A percentile compares a stretch with the other conserved stretches of the same genome.
Evolutionary conservation across 2,113 vertebrate genomes (phyloP).

Genomic region (Oceanodroma tethys): DNA sequence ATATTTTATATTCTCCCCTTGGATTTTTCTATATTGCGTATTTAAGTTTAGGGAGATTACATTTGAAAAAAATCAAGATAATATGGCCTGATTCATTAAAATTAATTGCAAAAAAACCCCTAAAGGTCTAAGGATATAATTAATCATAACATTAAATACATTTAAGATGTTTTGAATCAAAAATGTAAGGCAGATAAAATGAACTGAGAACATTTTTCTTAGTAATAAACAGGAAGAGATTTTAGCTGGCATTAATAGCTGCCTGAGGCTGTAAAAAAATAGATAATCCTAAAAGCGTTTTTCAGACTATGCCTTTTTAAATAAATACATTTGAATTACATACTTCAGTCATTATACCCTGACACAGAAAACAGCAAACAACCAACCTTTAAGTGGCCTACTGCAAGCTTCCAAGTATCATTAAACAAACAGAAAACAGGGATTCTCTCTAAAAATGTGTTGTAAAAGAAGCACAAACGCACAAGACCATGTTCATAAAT

Average conservation of each 20-base stretch:
- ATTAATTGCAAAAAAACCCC: background rate
- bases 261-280: background rate
- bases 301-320: background rate
- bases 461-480: background rate
- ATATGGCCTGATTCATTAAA: background rate
- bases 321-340: background rate
- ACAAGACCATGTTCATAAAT: background rate
- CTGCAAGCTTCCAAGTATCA: background rate
- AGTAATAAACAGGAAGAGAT: slow-evolving; percentile 14
- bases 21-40: background rate
- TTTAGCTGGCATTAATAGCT: background rate
- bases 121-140: background rate
- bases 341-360: background rate
- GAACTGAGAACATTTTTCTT: background rate
- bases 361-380: background rate
- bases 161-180: background rate
- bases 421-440: background rate
- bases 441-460: background rate
- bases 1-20: background rate
- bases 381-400: background rate
- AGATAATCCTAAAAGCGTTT: background rate
- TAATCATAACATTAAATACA: background rate
- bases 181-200: background rate
- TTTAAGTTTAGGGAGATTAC: background rate
- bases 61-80: background rate